Base-by-base conservation (phyloP, 1,140 invertebrate species). In the Lordiphosa collinella region DNA sequence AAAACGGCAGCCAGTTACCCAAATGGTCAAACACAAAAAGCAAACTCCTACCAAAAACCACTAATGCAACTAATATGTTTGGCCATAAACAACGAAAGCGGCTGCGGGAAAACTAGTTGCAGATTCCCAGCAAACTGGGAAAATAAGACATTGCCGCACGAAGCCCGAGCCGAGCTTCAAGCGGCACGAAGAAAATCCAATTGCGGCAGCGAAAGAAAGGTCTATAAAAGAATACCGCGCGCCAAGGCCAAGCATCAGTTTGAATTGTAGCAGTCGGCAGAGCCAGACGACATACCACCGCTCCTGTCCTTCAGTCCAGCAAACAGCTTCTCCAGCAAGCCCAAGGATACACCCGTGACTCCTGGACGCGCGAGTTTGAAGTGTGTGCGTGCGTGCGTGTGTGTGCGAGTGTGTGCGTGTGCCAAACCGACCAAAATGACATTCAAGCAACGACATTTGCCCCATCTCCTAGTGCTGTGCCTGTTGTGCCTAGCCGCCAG, bases 181-280 rank as follows among this genome's bases (percentile, higher is more conserved):
- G 12, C 8, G 22, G 12, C 43, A 50, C 60, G 60, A 84, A 68
- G 73, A 87, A 87, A 87, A 85, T 79, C 74, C 71, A 85, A 79
- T 48, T 70, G 80, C 43, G 16, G 48, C 44, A 44, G 52, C 38
- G 41, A 56, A 82, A 66, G 72, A 68, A 73, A 78, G 85, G 84
- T 87, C 84, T 87, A 87, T 87, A 87, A 79, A 87, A 87, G 84
- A 87, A 87, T 82, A 72, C 79, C 60, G 84, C 74, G 53, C 78
- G 66, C 74, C 73, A 80, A 74, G 67, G 40, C 53, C 53, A 49
- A 43, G 41, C 71, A 87, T 75, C 84, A 87, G 84, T 87, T 72
- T 80, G 84, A 75, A 67, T 84, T 48, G 62, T 75, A 62, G 62
- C 54, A 52, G 85, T 73, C 62, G 66, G 12, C 57, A 67, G 60